Percentiles rank a stretch among this genome's conserved stretches.
phyloP scores from a whole-genome alignment of 2,113 vertebrate genomes.

The Zootoca vivipara region DNA sequence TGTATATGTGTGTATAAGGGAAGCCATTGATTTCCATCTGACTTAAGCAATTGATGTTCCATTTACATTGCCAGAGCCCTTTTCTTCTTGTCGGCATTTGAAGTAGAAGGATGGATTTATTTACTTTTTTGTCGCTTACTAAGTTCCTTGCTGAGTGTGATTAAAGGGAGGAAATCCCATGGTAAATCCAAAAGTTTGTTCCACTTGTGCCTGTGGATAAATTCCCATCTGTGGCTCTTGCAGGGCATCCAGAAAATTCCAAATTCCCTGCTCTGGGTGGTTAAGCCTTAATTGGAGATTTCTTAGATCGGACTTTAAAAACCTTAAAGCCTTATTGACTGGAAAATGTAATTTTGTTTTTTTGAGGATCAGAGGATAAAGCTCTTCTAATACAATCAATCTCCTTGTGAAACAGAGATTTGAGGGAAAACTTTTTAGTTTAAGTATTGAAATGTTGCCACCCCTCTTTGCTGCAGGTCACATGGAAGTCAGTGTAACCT shows the following conservation, averaged over 20 bases:
- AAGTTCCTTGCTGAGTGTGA: conserved; percentile 52
- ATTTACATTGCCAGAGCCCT: conserved; percentile 52
- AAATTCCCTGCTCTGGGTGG: neutral
- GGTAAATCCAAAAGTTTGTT: conserved; percentile 48
- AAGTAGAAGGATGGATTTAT: conserved; percentile 27
- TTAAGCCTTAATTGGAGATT: conserved; percentile 55
- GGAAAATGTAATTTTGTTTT: conserved; percentile 52
- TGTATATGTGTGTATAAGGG: neutral
- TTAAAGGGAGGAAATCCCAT: conserved; percentile 58
- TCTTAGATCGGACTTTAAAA: conserved; percentile 58
- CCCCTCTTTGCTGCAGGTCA: neutral
- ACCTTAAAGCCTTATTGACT: conserved; percentile 41
- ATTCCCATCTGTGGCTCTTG: conserved; percentile 25
- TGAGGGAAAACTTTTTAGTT: neutral
- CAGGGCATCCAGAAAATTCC: conserved; percentile 44
- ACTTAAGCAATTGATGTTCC: conserved; percentile 43
- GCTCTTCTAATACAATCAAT: conserved; percentile 41
- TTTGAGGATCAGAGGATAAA: conserved; percentile 53
- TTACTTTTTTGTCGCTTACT: conserved; percentile 24
- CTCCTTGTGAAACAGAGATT: conserved; percentile 27
- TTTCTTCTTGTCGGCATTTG: conserved; percentile 31
- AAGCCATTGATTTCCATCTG: conserved; percentile 48
- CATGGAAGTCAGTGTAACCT: neutral
- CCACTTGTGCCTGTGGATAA: conserved; percentile 25
- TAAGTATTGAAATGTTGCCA: neutral